Conservation (phyloP, 2,797 vertebrate species). For the Gadopsis marmoratus region DNA sequence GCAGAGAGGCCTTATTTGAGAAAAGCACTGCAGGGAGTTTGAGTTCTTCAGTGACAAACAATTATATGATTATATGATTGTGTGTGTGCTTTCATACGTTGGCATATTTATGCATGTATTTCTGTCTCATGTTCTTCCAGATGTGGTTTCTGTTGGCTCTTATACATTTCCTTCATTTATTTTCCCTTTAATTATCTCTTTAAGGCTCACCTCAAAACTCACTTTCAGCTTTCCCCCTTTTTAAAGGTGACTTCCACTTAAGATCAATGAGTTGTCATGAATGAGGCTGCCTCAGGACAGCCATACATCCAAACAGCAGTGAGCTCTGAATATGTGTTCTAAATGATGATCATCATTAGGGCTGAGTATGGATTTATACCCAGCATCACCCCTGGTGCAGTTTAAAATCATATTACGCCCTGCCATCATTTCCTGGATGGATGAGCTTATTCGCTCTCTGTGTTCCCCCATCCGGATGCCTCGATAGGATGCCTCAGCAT, state of each 20-base stretch:
- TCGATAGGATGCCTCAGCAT: conserved; percentile 70
- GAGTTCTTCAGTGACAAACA: conserved; percentile 15
- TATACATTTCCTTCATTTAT: not conserved
- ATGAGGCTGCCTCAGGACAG: conserved; percentile 67
- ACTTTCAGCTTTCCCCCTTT: conserved; percentile 37
- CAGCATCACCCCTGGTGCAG: conserved; percentile 71
- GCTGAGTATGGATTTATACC: conserved; percentile 75
- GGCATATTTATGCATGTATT: conserved; percentile 17
- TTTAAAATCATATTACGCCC: conserved; percentile 79
- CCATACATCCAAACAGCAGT: conserved; percentile 72
- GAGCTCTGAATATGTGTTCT: conserved; percentile 75
- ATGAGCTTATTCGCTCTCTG: conserved; percentile 71
- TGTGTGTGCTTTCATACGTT: conserved; percentile 13
- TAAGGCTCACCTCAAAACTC: conserved; percentile 38
- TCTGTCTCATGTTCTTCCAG: not conserved
- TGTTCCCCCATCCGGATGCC: conserved; percentile 63
- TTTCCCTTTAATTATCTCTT: conserved; percentile 14
- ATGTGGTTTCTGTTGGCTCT: not conserved
- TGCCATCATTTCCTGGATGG: conserved; percentile 79
- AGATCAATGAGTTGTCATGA: conserved; percentile 77
- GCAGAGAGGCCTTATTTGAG: conserved; percentile 19
- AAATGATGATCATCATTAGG: conserved; percentile 81
- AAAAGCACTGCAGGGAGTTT: conserved; percentile 12
- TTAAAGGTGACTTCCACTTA: conserved; percentile 74
- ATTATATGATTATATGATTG: not conserved